Evolutionary conservation across 2,113 vertebrate species (phyloP), one percentile per base, ranked within the genome.

Genomic region (Steatornis caripensis): DNA sequence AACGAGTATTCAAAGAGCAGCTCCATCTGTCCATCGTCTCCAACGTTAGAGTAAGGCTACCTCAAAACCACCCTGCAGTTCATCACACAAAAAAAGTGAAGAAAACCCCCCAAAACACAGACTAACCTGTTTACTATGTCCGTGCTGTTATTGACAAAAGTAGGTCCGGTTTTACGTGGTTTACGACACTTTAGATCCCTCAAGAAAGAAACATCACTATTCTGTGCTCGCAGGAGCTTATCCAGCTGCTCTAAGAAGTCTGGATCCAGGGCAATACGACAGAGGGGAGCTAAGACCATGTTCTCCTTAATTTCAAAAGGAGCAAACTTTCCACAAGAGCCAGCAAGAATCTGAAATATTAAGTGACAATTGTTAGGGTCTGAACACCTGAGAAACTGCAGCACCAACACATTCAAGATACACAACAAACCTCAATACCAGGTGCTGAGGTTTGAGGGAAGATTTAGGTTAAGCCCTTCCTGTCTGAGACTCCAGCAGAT

Each of bases 251-350:
- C 98, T 4, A 99, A 96, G 83, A 92, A 91, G 3, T 98, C 98
- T 7, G 98, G 98, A 22, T 99, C 98, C 77, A 98, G 98, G 58
- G 97, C 87, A 5, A 99, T 98, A 2, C 99, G 98, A 51, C 96
- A 98, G 49, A 98, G 96, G 3, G 99, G 99, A 21, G 99, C 99
- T 11, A 99, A 94, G 64, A 96, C 97, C 99, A 99, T 99, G 97
- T 99, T 98, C 88, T 99, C 99, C 96, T 99, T 99, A 36, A 99
- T 99, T 89, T 99, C 99, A 97, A 99, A 99, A 11, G 99, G 99
- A 77, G 99, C 99, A 96, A 99, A 99, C 95, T 99, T 99, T 18
- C 99, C 99, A 82, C 99, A 99, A 15, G 98, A 99, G 83, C 99
- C 98, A 4, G 99, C 99, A 54, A 99, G 98, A 12, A 98, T 99